These are phyloP conservation scores for Lepidurus arcticus DNA, from an alignment of 1,140 invertebrate species.

Conservation along the genomic window DNA sequence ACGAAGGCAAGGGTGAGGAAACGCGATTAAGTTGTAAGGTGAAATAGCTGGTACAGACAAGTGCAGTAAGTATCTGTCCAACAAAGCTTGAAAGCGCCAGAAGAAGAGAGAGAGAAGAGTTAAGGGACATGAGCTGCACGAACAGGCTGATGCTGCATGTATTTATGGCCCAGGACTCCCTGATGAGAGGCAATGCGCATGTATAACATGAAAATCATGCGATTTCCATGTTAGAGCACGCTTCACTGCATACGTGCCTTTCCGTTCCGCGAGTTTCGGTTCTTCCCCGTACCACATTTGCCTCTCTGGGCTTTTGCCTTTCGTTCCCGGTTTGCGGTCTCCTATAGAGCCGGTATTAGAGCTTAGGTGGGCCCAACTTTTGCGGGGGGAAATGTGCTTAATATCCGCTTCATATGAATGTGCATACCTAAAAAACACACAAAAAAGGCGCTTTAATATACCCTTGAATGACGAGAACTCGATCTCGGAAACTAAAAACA, in stretches of 20 bases:
- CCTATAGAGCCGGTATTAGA: background rate
- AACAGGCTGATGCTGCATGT: constrained; percentile 15
- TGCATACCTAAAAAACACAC: no score
- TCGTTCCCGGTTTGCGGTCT: background rate
- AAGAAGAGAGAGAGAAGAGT: background rate
- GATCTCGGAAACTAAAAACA: no score
- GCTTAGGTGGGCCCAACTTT: no score
- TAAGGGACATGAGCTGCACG: background rate
- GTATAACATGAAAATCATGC: constrained; percentile 19
- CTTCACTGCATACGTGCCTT: background rate
- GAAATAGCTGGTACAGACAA: background rate
- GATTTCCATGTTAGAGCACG: constrained; percentile 21
- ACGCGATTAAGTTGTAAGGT: constrained; percentile 3
- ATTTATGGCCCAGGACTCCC: constrained; percentile 4
- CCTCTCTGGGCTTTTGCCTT: background rate
- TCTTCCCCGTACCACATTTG: background rate
- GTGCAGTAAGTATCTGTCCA: constrained; percentile 1
- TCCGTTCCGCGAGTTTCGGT: background rate
- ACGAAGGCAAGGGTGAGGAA: background rate
- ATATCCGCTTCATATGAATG: no score
- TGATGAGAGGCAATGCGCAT: constrained; percentile 6
- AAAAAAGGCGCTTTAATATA: no score
- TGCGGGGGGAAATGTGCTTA: no score
- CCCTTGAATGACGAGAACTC: no score
- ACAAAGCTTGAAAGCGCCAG: background rate